These are phyloP conservation scores for Enteromius afrohamiltoni DNA, from an alignment of 2,797 vertebrate species.

Conservation along the genomic window DNA sequence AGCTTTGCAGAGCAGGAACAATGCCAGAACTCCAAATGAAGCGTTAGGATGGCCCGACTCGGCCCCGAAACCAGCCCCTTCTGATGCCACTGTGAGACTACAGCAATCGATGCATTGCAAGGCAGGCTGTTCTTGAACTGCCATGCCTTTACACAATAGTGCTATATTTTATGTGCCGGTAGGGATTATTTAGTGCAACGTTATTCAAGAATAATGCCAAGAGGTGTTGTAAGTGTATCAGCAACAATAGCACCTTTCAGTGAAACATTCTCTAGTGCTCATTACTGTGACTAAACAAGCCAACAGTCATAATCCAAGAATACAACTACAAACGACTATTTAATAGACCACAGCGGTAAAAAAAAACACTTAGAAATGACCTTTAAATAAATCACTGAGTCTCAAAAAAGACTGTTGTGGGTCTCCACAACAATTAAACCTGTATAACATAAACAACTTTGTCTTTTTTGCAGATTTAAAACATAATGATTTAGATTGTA, in stretches of 20 bases:
- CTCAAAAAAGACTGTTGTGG: neutral
- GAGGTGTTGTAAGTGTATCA: conserved; percentile 13
- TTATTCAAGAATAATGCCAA: conserved; percentile 24
- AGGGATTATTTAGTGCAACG: conserved; percentile 23
- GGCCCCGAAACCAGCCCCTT: conserved; percentile 26
- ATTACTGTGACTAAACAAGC: conserved; percentile 42
- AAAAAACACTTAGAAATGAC: conserved; percentile 34
- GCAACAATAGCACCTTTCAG: conserved; percentile 38
- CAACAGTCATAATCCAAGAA: conserved; percentile 23
- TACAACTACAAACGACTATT: neutral
- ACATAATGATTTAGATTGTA: conserved; percentile 1
- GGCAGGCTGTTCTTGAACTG: conserved; percentile 13
- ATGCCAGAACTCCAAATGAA: conserved; percentile 72
- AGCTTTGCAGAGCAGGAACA: conserved; percentile 77
- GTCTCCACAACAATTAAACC: conserved; percentile 14
- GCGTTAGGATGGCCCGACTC: conserved; percentile 35
- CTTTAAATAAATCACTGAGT: conserved; percentile 31
- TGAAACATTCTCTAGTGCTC: conserved; percentile 34
- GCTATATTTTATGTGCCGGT: conserved; percentile 22
- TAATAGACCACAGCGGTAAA: conserved; percentile 23
- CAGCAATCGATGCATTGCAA: conserved; percentile 27
- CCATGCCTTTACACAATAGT: conserved; percentile 14
- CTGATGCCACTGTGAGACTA: conserved; percentile 24
- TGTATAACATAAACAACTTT: neutral
- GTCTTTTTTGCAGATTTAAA: neutral